phyloP scores from a whole-genome alignment of 2,888 invertebrate genomes.

The Sinelater perroti region DNA sequence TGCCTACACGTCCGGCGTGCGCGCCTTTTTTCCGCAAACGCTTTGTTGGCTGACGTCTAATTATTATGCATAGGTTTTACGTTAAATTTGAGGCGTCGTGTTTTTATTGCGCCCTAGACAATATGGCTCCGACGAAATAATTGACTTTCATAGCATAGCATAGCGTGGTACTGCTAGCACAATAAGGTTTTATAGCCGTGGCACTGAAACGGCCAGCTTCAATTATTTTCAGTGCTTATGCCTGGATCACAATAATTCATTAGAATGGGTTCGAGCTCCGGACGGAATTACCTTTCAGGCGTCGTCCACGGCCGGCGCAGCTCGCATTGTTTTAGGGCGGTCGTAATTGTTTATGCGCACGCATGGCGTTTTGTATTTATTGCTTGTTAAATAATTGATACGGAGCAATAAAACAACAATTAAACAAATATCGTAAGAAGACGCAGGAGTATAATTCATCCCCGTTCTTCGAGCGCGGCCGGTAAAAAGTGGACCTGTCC shows the following conservation, averaged over 20 bases:
- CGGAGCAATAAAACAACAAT: background rate
- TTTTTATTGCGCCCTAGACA: background rate
- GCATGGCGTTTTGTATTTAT: background rate
- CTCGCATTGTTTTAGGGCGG: constrained; percentile 19
- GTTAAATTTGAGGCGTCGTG: background rate
- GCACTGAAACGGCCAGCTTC: background rate
- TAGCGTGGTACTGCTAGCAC: constrained; percentile 22
- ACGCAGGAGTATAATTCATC: constrained; percentile 27
- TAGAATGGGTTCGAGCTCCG: constrained; percentile 21
- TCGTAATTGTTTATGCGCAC: constrained; percentile 2
- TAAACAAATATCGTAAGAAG: constrained; percentile 9
- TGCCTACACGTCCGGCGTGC: constrained; percentile 26
- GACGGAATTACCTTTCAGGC: constrained; percentile 18
- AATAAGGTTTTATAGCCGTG: constrained; percentile 3
- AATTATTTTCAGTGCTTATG: constrained; percentile 22
- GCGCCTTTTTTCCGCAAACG: no score
- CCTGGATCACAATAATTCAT: constrained; percentile 29
- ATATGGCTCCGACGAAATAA: background rate
- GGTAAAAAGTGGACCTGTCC: constrained; percentile 53
- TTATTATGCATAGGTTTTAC: background rate
- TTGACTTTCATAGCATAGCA: constrained; percentile 3
- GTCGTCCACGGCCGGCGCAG: constrained; percentile 14
- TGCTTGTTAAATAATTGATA: no score
- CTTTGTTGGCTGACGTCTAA: no score
- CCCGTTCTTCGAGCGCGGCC: constrained; percentile 22